phyloP scores from a whole-genome alignment of 2,797 vertebrate species.

The Triplophysa bombifrons region DNA sequence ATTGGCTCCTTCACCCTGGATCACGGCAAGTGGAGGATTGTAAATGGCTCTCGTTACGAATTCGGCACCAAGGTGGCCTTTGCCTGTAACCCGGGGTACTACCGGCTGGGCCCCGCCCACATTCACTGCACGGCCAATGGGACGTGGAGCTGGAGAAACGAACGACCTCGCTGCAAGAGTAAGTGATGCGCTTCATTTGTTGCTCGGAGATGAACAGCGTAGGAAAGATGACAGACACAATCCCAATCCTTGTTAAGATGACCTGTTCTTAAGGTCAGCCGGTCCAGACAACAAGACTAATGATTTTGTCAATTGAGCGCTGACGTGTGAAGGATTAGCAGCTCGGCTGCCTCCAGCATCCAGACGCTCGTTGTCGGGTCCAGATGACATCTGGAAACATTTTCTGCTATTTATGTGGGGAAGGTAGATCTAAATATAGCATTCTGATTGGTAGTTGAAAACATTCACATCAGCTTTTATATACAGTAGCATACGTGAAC shows the following conservation, averaged over 20 bases:
- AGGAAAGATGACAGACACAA: background rate
- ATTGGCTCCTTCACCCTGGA: slow-evolving; percentile 97
- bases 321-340: slow-evolving; percentile 31
- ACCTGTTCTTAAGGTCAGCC: slow-evolving; percentile 17
- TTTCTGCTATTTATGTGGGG: background rate
- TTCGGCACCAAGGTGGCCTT: slow-evolving; percentile 96
- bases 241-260: slow-evolving; percentile 23
- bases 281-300: slow-evolving; percentile 22
- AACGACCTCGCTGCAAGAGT: slow-evolving; percentile 95
- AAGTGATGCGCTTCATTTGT: slow-evolving; percentile 65
- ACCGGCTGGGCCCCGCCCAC: slow-evolving; percentile 91
- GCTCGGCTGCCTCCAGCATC: background rate
- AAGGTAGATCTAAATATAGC: background rate
- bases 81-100: slow-evolving; percentile 95
- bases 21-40: slow-evolving; percentile 95
- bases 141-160: slow-evolving; percentile 97
- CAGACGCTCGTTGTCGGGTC: background rate
- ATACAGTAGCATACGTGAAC: background rate
- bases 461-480: background rate
- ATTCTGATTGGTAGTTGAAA: background rate
- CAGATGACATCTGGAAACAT: background rate
- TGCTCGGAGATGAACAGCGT: background rate
- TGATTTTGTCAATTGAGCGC: slow-evolving; percentile 16
- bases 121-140: slow-evolving; percentile 95
- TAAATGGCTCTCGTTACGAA: slow-evolving; percentile 96